phyloP scores from a whole-genome alignment of 2,888 invertebrate genomes.

The Volucella inanis region DNA sequence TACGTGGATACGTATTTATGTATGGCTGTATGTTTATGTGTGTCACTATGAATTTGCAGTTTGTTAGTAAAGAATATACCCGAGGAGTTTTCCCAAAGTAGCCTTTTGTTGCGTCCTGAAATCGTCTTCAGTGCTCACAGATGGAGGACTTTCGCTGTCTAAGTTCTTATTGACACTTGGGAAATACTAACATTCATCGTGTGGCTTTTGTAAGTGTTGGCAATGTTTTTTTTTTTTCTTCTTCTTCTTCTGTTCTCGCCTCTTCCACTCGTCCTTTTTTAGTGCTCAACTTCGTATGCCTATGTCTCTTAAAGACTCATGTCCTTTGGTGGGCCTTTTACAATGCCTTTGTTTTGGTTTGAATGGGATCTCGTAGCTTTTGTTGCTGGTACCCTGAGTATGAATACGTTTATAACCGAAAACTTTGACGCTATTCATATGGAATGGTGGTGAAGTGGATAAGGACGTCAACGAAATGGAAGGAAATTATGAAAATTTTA shows the following conservation, averaged over 20 bases:
- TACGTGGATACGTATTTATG: not conserved
- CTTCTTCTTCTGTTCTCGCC: not conserved
- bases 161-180: constrained; percentile 68
- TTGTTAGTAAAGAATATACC: not conserved
- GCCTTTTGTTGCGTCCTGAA: constrained; percentile 70
- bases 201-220: constrained; percentile 52
- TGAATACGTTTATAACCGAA: constrained; percentile 37
- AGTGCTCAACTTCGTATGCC: too few relatives aligned
- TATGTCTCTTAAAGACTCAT: not conserved
- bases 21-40: not conserved
- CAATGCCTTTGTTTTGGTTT: constrained; percentile 63
- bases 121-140: constrained; percentile 61
- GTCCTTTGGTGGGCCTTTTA: constrained; percentile 53
- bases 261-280: too few relatives aligned
- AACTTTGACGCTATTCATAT: constrained; percentile 32
- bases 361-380: constrained; percentile 32
- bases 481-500: constrained; percentile 37
- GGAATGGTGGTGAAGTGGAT: not conserved
- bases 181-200: constrained; percentile 68
- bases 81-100: constrained; percentile 70
- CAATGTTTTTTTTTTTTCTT: constrained; percentile 8
- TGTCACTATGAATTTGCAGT: not conserved
- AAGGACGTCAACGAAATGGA: not conserved
- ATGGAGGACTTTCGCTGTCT: constrained; percentile 51
- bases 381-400: constrained; percentile 21